Conservation (phyloP, 2,797 vertebrate genomes). For the Tachyglossus aculeatus region DNA sequence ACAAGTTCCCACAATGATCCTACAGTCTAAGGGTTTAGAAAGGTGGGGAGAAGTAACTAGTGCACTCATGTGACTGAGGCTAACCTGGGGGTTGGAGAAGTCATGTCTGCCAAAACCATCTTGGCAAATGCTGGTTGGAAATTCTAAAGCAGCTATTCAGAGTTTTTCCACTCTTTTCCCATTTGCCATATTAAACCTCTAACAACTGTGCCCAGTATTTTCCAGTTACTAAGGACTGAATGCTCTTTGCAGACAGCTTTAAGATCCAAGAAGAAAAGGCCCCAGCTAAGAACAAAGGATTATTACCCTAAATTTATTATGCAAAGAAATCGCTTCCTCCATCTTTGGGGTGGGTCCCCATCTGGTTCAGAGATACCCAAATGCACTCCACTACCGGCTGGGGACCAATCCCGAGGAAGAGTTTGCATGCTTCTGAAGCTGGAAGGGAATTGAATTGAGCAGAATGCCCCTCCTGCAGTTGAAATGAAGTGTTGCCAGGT, state of each 20-base stretch:
- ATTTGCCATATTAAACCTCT: conserved; percentile 20
- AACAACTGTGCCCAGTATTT: not conserved
- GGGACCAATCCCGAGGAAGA: not conserved
- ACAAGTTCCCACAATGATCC: no score
- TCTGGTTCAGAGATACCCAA: not conserved
- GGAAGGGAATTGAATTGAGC: not conserved
- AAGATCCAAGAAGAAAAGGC: not conserved
- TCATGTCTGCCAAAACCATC: no score
- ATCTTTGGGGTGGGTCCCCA: not conserved
- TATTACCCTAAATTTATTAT: not conserved
- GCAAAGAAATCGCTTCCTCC: conserved; percentile 8
- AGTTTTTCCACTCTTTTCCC: not conserved
- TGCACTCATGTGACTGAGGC: not conserved
- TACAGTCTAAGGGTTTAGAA: no score
- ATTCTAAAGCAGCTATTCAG: no score
- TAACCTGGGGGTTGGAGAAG: conserved; percentile 2
- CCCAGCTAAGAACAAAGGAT: not conserved
- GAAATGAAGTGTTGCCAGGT: not conserved
- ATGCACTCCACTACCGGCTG: not conserved
- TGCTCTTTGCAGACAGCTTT: not conserved
- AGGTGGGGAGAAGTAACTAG: not conserved
- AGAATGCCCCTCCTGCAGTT: not conserved
- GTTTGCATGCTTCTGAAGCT: not conserved
- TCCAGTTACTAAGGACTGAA: no score
- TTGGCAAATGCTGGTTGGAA: no score